Conservation (phyloP, 1,140 invertebrate genomes). For the Medauroidea extradentata region DNA sequence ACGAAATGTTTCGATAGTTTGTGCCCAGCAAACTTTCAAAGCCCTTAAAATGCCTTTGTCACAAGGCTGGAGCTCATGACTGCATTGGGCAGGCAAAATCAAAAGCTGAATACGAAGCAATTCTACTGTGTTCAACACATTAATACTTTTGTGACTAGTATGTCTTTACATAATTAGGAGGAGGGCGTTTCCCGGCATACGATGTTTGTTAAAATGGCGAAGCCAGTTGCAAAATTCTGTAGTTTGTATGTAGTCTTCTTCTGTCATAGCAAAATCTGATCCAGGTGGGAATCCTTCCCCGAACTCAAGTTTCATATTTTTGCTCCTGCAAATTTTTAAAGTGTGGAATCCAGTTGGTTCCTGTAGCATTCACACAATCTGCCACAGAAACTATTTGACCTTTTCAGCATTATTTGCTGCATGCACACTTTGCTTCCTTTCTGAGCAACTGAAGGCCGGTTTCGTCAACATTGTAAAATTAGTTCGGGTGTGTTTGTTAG, state of each 20-base stretch:
- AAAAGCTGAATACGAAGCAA: neutral
- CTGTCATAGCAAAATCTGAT: slow-evolving; percentile 1
- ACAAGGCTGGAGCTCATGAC: slow-evolving; percentile 1
- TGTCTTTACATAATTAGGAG: neutral
- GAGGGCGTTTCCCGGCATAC: neutral
- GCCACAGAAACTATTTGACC: slow-evolving; percentile 5
- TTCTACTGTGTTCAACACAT: neutral
- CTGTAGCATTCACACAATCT: slow-evolving; percentile 4
- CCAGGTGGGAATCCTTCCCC: slow-evolving; percentile 1
- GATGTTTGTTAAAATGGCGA: slow-evolving; percentile 1
- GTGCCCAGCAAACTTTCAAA: neutral
- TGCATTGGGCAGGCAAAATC: slow-evolving; percentile 1
- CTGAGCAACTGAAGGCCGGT: slow-evolving; percentile 10
- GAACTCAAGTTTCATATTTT: neutral
- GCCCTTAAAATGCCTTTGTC: neutral
- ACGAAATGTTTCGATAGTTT: neutral
- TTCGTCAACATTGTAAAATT: slow-evolving; percentile 14
- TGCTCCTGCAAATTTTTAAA: neutral
- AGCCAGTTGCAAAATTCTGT: slow-evolving; percentile 3
- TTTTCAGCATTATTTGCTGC: slow-evolving; percentile 4
- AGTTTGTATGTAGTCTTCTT: neutral
- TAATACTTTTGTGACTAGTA: neutral
- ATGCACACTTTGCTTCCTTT: slow-evolving; percentile 10
- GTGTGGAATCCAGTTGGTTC: slow-evolving; percentile 9
- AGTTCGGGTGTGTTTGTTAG: neutral